Evolutionary conservation across 1,140 invertebrate species (phyloP), one percentile per base, ranked within the genome.

Genomic region (Lepidurus arcticus): DNA sequence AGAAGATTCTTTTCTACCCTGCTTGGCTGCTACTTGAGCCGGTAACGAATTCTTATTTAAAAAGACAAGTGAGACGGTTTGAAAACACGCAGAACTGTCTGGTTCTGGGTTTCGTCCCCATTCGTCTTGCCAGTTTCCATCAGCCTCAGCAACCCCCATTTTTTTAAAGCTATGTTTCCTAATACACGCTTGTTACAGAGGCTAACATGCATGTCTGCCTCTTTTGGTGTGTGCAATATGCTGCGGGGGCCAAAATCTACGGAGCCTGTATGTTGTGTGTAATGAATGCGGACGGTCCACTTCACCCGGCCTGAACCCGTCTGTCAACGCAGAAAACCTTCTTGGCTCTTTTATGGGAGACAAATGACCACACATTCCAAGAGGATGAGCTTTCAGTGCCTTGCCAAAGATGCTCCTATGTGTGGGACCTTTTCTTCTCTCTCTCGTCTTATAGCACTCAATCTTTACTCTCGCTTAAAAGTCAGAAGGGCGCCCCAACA

Each of bases 271-370:
- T 65, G 53, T 65, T 65, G 21, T 65, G 53, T 65, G 53, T 65
- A 65, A 65, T 65, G 53, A 65, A 16, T 65, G 53, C 53, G 53
- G 53, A 65, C 53, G 53, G 53, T 65, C 53, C 53, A 65, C 53
- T 65, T 65, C 53, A 65, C 53, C 53, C 53, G 53, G 53, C 53
- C 53, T 65, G 53, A 65, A 65, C 53, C 53, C 53, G 53, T 65
- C 53, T 65, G 53, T 65, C 53, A 65, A 65, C 53, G 53, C 53
- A 65, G 53, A 21, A 34, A 65, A 65, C 53, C 53, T 65, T 65
- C 53, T 65, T 65, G 53, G 53, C 53, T 65, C 53, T 65, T 9
- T 65, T 65, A 65, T 21, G 53, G 16, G 53, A 65, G 53, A 65
- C 53, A 65, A 65, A 65, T 65, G 53, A 65, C 53, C 53, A 65